Base-by-base conservation (phyloP, 1,140 invertebrate species). In the Cyphomyrmex costatus region DNA sequence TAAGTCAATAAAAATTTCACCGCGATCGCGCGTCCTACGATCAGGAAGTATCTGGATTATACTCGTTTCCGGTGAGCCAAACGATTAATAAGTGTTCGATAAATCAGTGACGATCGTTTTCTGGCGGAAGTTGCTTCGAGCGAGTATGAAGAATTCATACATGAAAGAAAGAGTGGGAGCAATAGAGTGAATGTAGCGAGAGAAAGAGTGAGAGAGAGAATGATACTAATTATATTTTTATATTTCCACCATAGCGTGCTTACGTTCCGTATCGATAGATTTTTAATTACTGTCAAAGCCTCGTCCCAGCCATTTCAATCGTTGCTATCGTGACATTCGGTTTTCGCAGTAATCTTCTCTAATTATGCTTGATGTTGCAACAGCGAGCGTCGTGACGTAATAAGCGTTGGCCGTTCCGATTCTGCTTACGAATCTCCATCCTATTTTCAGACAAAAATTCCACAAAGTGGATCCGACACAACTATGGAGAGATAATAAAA, bases 171-270 rank as follows among this genome's bases (percentile, higher is more conserved):
- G 46, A 42, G 7, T 1, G 19, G 42, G 46, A 76, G 60, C 63
- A 24, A 56, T 4, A 63, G 8, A 16, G n/a, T n/a, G 49, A 68
- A 49, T 76, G 46, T 19, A n/a, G 51, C 6, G 51, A 21, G n/a
- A 80, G n/a, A 82, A 36, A 73, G 63, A 71, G 24, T 53, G 42
- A 76, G 49, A 63, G 42, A 58, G 49, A 76, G 51, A 36, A 10
- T 0, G 42, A 30, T 65, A 76, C 16, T 68, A 66, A 68, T 73
- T 58, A 86, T 86, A 89, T 89, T 89, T 89, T 89, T 78, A 73
- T 89, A 89, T 89, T 83, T 89, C 24, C n/a, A 16, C 49, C 24
- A 49, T 73, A 61, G 58, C 85, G 53, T 63, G 42, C 24, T 83
- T 89, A 46, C 5, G 77, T 86, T 89, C 21, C 30, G 24, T 82